Evolutionary conservation across 2,113 vertebrate species (phyloP).

Genomic region (Centrocercus urophasianus): DNA sequence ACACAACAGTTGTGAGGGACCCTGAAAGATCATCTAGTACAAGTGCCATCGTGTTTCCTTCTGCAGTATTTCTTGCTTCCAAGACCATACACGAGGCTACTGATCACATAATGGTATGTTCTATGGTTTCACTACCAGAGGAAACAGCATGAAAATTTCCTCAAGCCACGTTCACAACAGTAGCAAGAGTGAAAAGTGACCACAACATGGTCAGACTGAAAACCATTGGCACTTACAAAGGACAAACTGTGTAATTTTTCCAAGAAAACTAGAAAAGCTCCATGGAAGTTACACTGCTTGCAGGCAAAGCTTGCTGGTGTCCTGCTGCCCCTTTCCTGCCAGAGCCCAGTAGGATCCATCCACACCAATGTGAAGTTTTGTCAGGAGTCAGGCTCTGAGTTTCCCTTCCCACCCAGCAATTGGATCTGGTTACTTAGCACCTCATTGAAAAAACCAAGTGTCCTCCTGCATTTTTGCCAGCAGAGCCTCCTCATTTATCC

Average conservation of each 20-base stretch:
- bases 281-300: background rate
- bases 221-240: background rate
- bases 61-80: background rate
- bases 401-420: background rate
- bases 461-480: background rate
- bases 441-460: background rate
- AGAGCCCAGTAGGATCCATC: background rate
- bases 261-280: background rate
- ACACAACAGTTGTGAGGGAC: background rate
- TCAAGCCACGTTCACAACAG: background rate
- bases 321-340: background rate
- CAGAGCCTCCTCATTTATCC: slow-evolving; percentile 27
- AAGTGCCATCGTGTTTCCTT: background rate
- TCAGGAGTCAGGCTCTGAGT: background rate
- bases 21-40: background rate
- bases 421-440: background rate
- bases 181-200: background rate
- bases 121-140: accelerated
- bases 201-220: no score
- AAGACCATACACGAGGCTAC: accelerated
- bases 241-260: accelerated
- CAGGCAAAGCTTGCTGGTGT: background rate
- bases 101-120: accelerated
- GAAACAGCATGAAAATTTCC: accelerated
- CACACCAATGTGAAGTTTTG: background rate